Conservation (phyloP, 2,888 invertebrate genomes). For the Nymphalis c-album region DNA sequence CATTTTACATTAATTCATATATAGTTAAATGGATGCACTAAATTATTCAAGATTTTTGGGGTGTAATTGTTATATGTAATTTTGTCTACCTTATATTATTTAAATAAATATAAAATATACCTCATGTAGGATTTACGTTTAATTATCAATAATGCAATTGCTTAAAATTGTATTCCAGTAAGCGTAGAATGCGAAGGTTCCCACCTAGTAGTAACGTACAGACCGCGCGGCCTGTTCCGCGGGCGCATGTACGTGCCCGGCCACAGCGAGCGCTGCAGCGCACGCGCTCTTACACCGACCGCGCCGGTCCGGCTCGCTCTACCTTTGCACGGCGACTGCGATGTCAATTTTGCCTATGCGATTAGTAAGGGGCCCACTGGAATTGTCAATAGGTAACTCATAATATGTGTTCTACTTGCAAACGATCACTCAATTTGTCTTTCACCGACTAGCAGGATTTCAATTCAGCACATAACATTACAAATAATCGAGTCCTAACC, state of each 20-base stretch:
- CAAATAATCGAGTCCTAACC: too few species aligned
- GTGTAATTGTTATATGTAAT: too few species aligned
- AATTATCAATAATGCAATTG: too few species aligned
- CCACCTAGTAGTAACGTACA: slow-evolving; percentile 85
- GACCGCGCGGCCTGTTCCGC: slow-evolving; percentile 82
- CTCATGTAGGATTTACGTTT: too few species aligned
- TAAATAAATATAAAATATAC: too few species aligned
- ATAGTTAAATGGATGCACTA: too few species aligned
- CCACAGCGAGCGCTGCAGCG: slow-evolving; percentile 87
- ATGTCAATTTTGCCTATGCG: slow-evolving; percentile 80
- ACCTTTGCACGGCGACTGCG: slow-evolving; percentile 82
- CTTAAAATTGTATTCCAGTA: slow-evolving; percentile 77
- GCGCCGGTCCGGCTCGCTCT: slow-evolving; percentile 79
- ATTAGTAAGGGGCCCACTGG: slow-evolving; percentile 70
- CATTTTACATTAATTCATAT: too few species aligned
- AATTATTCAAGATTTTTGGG: too few species aligned
- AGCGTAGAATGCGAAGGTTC: slow-evolving; percentile 88
- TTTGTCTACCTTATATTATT: too few species aligned
- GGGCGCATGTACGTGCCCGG: slow-evolving; percentile 92
- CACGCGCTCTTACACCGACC: slow-evolving; percentile 64
- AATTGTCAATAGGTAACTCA: slow-evolving; percentile 72
- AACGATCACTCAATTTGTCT: not conserved
- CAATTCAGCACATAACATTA: too few species aligned
- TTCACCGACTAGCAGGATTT: too few species aligned
- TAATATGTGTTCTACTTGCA: not conserved